Evolutionary conservation across 1,140 invertebrate genomes (phyloP), one percentile per base, ranked within the genome.

Genomic region (Hestina assimilis): DNA sequence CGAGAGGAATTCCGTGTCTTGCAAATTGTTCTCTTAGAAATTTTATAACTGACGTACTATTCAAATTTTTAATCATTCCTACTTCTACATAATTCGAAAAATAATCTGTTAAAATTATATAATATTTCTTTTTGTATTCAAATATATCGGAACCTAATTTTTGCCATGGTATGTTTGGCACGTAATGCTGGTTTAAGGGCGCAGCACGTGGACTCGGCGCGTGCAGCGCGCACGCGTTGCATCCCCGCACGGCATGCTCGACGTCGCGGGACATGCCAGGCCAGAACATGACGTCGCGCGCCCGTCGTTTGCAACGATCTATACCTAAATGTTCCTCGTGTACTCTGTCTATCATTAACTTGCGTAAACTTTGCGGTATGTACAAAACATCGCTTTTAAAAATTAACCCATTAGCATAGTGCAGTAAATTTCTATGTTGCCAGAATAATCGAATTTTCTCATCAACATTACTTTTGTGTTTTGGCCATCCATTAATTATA

Each of bases 261-360:
- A 87, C 69, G 33, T 87, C 53, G 7, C 54, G 55, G 19, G 65
- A 61, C 65, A 89, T 79, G 0, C 68, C 50, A 3, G 70, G 71
- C 82, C 83, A 89, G 50, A 65, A 88, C 11, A 86, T 59, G 21
- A 78, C 54, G 4, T 81, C 61, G 24, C 74, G 69, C 7, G 83
- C 79, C 8, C 60, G 63, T 15, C 57, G 52, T 61, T 81, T 81
- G 17, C 58, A 73, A 66, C 74, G 28, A 11, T 66, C 61, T 8
- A 74, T 71, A 11, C 71, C 68, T 2, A 74, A 15, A 54, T 70
- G 69, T 17, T 64, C 68, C 42, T 82, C 75, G 51, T 87, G 83
- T 4, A 89, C 31, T 26, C 58, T 54, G 0, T 63, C 28, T 42
- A 87, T 38, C 52, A 87, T 81, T 46, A 69, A 50, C 19, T 38